Conservation (phyloP, 2,113 vertebrate species). For the Mola mola region DNA sequence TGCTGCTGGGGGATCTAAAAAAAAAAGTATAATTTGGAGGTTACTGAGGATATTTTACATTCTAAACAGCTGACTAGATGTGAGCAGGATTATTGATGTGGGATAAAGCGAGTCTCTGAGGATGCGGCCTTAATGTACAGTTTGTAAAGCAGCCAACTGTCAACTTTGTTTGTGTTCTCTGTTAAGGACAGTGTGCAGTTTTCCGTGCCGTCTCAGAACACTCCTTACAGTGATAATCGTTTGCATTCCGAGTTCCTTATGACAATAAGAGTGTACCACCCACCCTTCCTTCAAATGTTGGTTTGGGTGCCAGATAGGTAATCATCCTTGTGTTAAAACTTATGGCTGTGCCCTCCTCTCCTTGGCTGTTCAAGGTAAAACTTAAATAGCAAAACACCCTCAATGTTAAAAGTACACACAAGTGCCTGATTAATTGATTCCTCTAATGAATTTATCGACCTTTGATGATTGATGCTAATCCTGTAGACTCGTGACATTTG, state of each 20-base stretch:
- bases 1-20: neutral
- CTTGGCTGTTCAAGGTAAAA: slow-evolving; percentile 33
- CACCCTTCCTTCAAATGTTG: slow-evolving; percentile 54
- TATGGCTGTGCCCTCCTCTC: slow-evolving; percentile 37
- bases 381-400: slow-evolving; percentile 8
- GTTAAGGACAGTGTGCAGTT: slow-evolving; percentile 26
- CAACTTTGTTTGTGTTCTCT: slow-evolving; percentile 20
- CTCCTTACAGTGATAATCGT: slow-evolving; percentile 32
- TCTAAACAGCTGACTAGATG: slow-evolving; percentile 11
- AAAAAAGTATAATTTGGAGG: no score
- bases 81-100: slow-evolving; percentile 17
- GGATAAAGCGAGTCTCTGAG: slow-evolving; percentile 10
- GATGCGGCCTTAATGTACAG: slow-evolving; percentile 24
- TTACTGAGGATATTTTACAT: neutral
- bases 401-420: slow-evolving; percentile 16
- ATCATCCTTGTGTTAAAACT: slow-evolving; percentile 43
- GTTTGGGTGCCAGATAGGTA: slow-evolving; percentile 45
- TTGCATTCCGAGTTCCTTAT: slow-evolving; percentile 43
- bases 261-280: slow-evolving; percentile 48
- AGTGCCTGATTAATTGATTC: slow-evolving; percentile 40
- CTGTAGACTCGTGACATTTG: slow-evolving; percentile 47
- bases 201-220: slow-evolving; percentile 30
- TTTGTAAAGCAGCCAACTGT: slow-evolving; percentile 40
- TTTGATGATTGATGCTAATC: slow-evolving; percentile 42
- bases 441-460: slow-evolving; percentile 44